Evolutionary conservation across 2,113 vertebrate genomes (phyloP), one percentile per base, ranked within the genome.

Genomic region (Ceratotherium simum): DNA sequence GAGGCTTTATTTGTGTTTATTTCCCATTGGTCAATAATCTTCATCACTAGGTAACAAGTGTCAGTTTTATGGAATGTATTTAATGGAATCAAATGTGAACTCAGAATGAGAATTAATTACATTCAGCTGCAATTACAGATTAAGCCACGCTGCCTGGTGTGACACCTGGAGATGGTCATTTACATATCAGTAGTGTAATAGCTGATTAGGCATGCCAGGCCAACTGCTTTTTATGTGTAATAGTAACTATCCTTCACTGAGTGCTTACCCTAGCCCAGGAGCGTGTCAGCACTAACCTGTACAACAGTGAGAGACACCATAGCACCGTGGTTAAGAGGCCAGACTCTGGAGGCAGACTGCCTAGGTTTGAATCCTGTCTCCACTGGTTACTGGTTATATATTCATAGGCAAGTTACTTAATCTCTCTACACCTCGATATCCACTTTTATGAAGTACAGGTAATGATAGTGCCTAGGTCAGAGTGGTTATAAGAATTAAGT

Each of bases 61-160:
- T 70, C 89, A 60, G 3, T 73, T 85, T 80, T 12, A 11, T n/a
- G 48, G 54, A 91, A 65, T 69, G 5, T 65, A 46, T 65, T 89
- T 93, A 54, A 58, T 11, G 18, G 51, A 51, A 91, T 96, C 76
- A 39, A 48, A 56, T 84, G 75, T 89, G 86, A 96, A 95, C 76
- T 78, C 31, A 8, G 16, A 88, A 76, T 67, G 54, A 78, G 60
- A 82, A 78, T 90, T 95, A 91, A 84, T 96, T 73, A 78, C 18
- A 65, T 91, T 91, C 72, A 70, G 58, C 90, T 42, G 60, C 67
- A 84, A 13, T 85, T 89, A 79, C 51, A 79, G 58, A 58, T 79
- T 29, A 87, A 84, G 64, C 84, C 31, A 20, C 72, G 54, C 54
- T 12, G 46, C 62, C 73, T 48, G 48, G 56, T 62, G 25, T 18